phyloP scores from a whole-genome alignment of 2,113 vertebrate species.

The Leptocoma aspasia region DNA sequence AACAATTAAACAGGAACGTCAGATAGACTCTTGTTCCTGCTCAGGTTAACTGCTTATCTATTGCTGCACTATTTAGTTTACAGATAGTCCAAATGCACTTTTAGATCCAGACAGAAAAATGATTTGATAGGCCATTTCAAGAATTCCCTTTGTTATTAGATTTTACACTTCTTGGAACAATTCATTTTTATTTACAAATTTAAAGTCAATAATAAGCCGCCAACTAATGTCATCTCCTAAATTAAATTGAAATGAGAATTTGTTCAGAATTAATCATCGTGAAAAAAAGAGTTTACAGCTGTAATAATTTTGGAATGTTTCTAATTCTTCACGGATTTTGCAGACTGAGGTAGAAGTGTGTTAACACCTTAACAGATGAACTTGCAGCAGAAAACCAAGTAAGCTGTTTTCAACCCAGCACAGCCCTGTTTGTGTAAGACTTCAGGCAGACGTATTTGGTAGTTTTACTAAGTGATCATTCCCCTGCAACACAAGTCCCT shows the following conservation, averaged over 20 bases:
- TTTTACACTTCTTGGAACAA: not conserved
- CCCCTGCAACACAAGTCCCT: not conserved
- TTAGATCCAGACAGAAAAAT: not conserved
- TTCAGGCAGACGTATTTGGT: not conserved
- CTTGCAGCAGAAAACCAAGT: not conserved
- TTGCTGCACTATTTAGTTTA: not conserved
- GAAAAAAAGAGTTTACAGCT: not conserved
- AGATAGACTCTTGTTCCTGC: not conserved
- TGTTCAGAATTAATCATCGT: not conserved
- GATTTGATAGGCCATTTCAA: not conserved
- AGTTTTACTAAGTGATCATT: constrained; percentile 1
- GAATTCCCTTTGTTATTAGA: not conserved
- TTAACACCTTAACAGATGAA: not conserved
- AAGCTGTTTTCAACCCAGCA: not conserved
- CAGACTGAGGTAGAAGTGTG: not conserved
- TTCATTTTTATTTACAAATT: not conserved
- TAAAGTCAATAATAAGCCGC: not conserved
- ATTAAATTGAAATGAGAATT: not conserved
- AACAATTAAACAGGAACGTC: not conserved
- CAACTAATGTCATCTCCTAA: not conserved
- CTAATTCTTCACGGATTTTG: not conserved
- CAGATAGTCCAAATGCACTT: not conserved
- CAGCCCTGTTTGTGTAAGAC: not conserved
- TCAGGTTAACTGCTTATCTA: not conserved
- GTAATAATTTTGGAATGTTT: not conserved